phyloP scores from a whole-genome alignment of 2,797 vertebrate species.

The Brachyrhaphis roseni region DNA sequence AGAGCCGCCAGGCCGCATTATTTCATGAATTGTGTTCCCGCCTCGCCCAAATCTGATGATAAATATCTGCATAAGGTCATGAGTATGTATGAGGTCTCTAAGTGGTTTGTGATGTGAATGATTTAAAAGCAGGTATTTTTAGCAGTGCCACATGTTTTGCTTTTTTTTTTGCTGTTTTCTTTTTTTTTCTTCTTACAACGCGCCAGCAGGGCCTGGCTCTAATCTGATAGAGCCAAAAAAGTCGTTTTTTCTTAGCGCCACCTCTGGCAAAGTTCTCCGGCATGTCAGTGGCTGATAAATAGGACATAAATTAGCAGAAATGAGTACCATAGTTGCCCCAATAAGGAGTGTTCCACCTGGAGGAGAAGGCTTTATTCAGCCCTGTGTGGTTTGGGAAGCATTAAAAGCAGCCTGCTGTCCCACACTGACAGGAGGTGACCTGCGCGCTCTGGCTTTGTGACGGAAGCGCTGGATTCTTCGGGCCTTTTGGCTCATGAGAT shows the following conservation, averaged over 20 bases:
- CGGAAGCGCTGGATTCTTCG: not conserved
- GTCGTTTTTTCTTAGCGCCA: constrained; percentile 48
- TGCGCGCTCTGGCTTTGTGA: not conserved
- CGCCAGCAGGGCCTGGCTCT: constrained; percentile 8
- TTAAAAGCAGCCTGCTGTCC: not conserved
- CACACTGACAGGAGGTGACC: not conserved
- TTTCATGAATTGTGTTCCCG: constrained; percentile 20
- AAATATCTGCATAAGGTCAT: constrained; percentile 50
- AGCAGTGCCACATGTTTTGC: constrained; percentile 38
- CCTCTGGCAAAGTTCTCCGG: constrained; percentile 42
- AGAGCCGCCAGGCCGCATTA: constrained; percentile 1
- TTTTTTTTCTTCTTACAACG: constrained; percentile 11
- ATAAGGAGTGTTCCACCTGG: not conserved
- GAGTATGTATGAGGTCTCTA: constrained; percentile 62
- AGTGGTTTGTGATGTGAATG: constrained; percentile 59
- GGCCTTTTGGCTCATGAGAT: not conserved
- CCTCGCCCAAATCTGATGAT: constrained; percentile 22
- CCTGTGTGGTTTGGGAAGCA: not conserved
- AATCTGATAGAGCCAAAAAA: constrained; percentile 36
- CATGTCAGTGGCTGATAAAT: constrained; percentile 25
- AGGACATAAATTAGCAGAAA: constrained; percentile 36
- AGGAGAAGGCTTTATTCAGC: not conserved
- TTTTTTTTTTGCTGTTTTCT: not conserved
- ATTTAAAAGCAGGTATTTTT: constrained; percentile 69
- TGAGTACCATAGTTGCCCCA: not conserved